Conservation (phyloP, 2,113 vertebrate species). For the Engraulis encrasicolus region DNA sequence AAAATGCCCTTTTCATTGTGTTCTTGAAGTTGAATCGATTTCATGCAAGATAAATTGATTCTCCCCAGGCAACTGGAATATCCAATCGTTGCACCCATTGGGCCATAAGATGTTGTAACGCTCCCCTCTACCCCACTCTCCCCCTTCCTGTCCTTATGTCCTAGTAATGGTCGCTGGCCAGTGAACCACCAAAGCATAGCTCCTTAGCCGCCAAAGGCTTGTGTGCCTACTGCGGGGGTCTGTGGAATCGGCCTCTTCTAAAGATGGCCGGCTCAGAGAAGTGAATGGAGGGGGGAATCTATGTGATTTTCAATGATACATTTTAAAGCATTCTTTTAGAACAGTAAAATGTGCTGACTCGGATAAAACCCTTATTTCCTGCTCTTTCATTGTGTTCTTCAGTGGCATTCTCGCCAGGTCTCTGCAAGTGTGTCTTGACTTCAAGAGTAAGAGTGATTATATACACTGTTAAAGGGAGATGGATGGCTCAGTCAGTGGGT, state of each 20-base stretch:
- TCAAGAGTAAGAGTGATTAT: slow-evolving; percentile 51
- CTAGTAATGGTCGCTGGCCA: not conserved
- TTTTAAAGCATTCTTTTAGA: not conserved
- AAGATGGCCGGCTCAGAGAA: not conserved
- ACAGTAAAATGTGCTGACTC: slow-evolving; percentile 41
- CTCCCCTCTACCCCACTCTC: too few species aligned
- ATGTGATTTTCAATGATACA: not conserved
- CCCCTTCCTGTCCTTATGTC: not conserved
- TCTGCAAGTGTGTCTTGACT: slow-evolving; percentile 45
- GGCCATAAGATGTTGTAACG: not conserved
- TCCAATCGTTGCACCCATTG: slow-evolving; percentile 48
- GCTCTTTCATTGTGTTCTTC: slow-evolving; percentile 28
- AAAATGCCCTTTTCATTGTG: slow-evolving; percentile 39
- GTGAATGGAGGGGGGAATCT: not conserved
- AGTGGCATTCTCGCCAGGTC: slow-evolving; percentile 36
- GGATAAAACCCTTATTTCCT: slow-evolving; percentile 40
- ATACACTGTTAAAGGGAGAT: slow-evolving; percentile 41
- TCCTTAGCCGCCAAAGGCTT: not conserved
- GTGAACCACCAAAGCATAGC: not conserved
- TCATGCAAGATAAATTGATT: slow-evolving; percentile 55
- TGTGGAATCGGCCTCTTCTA: not conserved
- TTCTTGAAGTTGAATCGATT: slow-evolving; percentile 46
- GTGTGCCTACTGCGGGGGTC: not conserved
- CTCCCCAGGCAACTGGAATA: slow-evolving; percentile 41
- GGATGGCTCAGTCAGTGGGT: slow-evolving; percentile 40